These are phyloP conservation scores for Tympanuchus pallidicinctus DNA, from an alignment of 2,113 vertebrate genomes.

Conservation along the genomic window DNA sequence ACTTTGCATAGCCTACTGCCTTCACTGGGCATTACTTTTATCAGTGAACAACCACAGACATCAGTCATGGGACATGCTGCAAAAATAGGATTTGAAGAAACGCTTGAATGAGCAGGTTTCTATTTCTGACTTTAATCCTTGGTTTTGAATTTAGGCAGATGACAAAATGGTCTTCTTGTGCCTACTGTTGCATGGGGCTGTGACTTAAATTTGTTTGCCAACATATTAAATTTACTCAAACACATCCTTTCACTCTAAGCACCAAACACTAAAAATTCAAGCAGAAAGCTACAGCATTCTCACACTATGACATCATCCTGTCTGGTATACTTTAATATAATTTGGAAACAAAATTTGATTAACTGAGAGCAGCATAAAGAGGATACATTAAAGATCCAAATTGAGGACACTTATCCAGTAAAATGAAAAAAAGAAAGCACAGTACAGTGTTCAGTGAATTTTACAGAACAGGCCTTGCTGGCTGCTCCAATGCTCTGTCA, in stretches of 20 bases:
- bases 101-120: not conserved
- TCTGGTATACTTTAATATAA: slow-evolving; percentile 76
- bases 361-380: slow-evolving; percentile 75
- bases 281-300: slow-evolving; percentile 69
- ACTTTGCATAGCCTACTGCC: not conserved
- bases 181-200: not conserved
- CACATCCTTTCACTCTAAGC: slow-evolving; percentile 54
- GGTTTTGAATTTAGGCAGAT: slow-evolving; percentile 20
- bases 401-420: slow-evolving; percentile 60
- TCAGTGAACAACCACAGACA: not conserved
- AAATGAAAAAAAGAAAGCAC: slow-evolving; percentile 53
- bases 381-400: slow-evolving; percentile 74
- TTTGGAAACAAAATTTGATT: slow-evolving; percentile 74
- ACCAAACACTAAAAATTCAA: slow-evolving; percentile 66
- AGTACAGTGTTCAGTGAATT: not conserved
- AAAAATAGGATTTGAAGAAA: slow-evolving; percentile 22
- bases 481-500: not conserved
- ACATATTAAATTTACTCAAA: slow-evolving; percentile 43
- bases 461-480: not conserved
- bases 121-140: slow-evolving; percentile 43
- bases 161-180: slow-evolving; percentile 19
- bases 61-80: not conserved
- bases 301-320: slow-evolving; percentile 76
- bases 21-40: not conserved
- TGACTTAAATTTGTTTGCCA: slow-evolving; percentile 21